Evolutionary conservation across 2,888 invertebrate genomes (phyloP), one percentile per base, ranked within the genome.

Genomic region (Plutella xylostella): DNA sequence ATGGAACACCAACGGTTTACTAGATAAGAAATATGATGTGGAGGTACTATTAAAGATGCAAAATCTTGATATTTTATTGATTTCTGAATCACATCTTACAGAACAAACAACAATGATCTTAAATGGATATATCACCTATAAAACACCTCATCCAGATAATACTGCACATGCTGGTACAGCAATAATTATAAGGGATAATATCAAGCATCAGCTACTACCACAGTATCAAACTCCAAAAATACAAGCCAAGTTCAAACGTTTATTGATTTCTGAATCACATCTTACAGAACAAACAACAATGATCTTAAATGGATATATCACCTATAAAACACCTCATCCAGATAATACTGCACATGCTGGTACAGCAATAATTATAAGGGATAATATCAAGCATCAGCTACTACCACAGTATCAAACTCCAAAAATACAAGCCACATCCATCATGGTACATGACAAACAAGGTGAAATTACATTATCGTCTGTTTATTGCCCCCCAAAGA

Each of bases 1-100:
- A 0, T 57, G 53, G 53, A 57, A 55, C 45, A 48, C 48, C 5
- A 53, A 55, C 45, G 52, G 54, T 2, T 35, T 56, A 0, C 2
- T 47, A 2, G 47, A 51, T n/a, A 53, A 55, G 7, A 50, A 35
- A 35, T 1, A 35, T 11, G 53, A 57, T 11, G 22, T 52, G 1
- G 44, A 52, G 30, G 3, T 43, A 1, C 11, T 55, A 1, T 30
- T 54, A 4, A 3, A n/a, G 1, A 19, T 5, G 12, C 11, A 48
- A n/a, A 42, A 46, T 2, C 4, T 49, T 12, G 49, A 49, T 22
- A 28, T 49, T 6, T 5, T 35, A 5, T 17, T 48, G 11, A 17
- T 48, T 7, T 48, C 48, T 19, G 48, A 48, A 43, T 22, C 43
- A 4, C 42, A 43, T 15, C 19, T 48, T 2, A 45, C 43, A 15